Evolutionary conservation across 2,888 invertebrate species (phyloP), one percentile per base, ranked within the genome.

Genomic region (Cheilosia urbana): DNA sequence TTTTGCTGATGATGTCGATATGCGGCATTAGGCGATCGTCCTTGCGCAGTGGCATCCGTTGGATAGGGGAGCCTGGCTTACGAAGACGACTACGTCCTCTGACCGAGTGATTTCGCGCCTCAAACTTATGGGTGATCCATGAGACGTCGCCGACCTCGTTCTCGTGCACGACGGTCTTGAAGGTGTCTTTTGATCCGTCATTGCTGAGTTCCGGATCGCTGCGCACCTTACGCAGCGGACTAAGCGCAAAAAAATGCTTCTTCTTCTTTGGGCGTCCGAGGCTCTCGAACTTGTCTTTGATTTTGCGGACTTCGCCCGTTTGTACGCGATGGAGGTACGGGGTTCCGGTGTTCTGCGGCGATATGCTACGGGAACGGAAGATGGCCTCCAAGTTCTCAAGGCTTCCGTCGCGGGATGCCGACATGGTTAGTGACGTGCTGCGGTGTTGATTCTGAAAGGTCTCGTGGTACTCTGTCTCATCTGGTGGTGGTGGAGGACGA

Each of bases 1-100:
- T 94, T 92, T 97, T 97, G 88, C 97, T 97, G 88, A 97, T 97
- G n/a, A 97, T 95, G 89, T 97, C 97, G 88, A 97, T 97, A 89
- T 96, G 97, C 0, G 97, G 97, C 97, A 97, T 97, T 87, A 95
- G 95, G 15, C 96, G 94, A 90, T 96, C 96, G 72, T 95, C 95
- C 0, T 94, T 93, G 42, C 94, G 93, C 40, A 96, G 92, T 0
- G 95, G 94, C 42, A 94, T 92, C 47, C 94, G 93, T 9, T 94
- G 94, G 63, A 96, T 95, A 0, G 96, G 96, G 1, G 96, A 94
- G n/a, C 93, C 92, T 4, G 88, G 78, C 0, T 93, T 93, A 19
- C 93, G 90, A 11, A 92, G 91, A 3, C 94, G 92, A 24, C 93
- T 92, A 47, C 94, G 90, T 0, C 94, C 93, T 37, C 94, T 91